Evolutionary conservation across 2,888 invertebrate genomes (phyloP), one percentile per base, ranked within the genome.

Genomic region (Operophtera brumata): DNA sequence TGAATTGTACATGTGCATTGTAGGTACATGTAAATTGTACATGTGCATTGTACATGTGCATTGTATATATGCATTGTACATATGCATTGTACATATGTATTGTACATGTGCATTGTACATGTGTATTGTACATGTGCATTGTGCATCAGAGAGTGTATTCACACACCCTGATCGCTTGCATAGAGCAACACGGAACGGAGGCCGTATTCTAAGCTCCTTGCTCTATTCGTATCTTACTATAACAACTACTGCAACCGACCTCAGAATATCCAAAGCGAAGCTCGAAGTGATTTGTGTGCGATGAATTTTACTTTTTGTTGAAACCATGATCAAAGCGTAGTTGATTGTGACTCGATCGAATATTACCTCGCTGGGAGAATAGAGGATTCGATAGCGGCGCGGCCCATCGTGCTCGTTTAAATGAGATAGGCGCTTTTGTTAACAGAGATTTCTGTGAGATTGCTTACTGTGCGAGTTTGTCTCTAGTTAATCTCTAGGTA

Each of bases 281-380:
- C 41, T 48, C 41, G 44, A 51, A 57, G 40, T 57, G 47, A 42
- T 45, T 48, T 57, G 51, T 55, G 36, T 57, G 46, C 56, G 34
- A 60, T 46, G 37, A 52, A 53, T 49, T 57, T 50, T 47, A 54
- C 49, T 59, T 64, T 57, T 58, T 59, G 53, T 55, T 45, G 37
- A 52, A 60, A 57, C 53, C 47, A 49, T 59, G 51, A 45, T 13
- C 60, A 59, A 63, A 66, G 66, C 69, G 36, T 20, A 47, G 43
- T 58, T 57, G 57, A 62, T 62, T 64, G 64, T 56, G 50, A 43
- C 54, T 46, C 25, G 42, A 69, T 71, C 61, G 63, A 47, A 64
- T 69, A 69, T 68, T 70, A 70, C 60, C 55, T 61, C 62, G 58
- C 58, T 20, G 51, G 30, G 59, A 56, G 58, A 64, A 60, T 59